A percentile compares a stretch with the other conserved stretches of the same genome.
These are phyloP conservation scores for Chaetura pelagica DNA, from an alignment of 2,113 vertebrate genomes.

Conservation along the genomic window DNA sequence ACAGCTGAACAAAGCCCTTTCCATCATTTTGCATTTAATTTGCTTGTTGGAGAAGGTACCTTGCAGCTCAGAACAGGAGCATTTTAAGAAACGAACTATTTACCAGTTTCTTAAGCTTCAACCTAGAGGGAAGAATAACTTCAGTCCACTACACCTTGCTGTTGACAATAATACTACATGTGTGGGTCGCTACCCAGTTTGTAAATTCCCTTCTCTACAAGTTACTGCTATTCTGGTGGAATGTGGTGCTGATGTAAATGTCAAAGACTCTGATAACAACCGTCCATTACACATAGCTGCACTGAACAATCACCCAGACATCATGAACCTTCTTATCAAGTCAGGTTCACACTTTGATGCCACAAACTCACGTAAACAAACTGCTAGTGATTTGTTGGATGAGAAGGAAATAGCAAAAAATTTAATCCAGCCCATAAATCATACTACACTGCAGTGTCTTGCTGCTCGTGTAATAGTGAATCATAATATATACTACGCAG, in stretches of 20 bases:
- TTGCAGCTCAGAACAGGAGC: conserved; percentile 93
- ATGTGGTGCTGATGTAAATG: conserved; percentile 93
- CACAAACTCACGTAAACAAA: conserved; percentile 92
- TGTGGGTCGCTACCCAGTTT: conserved; percentile 96
- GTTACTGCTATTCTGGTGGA: conserved; percentile 94
- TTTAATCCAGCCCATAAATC: conserved; percentile 96
- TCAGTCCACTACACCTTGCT: conserved; percentile 95
- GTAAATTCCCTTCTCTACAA: conserved; percentile 96
- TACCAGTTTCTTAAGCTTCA: conserved; percentile 96
- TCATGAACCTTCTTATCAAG: conserved; percentile 97
- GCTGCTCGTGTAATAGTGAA: conserved; percentile 93
- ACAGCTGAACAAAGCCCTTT: conserved; percentile 96
- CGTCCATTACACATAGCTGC: conserved; percentile 94
- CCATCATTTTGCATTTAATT: conserved; percentile 97
- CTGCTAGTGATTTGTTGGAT: conserved; percentile 93
- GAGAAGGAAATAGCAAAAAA: conserved; percentile 97
- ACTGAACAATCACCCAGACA: conserved; percentile 95
- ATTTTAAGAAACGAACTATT: conserved; percentile 98
- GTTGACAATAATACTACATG: conserved; percentile 96
- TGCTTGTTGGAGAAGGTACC: conserved; percentile 96
- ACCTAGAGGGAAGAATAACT: conserved; percentile 94
- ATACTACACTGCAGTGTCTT: conserved; percentile 97
- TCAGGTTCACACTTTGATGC: conserved; percentile 96
- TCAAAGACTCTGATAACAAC: conserved; percentile 93
- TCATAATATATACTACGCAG: conserved; percentile 87